Base-by-base conservation (phyloP, 2,113 vertebrate genomes). In the Misgurnus anguillicaudatus region DNA sequence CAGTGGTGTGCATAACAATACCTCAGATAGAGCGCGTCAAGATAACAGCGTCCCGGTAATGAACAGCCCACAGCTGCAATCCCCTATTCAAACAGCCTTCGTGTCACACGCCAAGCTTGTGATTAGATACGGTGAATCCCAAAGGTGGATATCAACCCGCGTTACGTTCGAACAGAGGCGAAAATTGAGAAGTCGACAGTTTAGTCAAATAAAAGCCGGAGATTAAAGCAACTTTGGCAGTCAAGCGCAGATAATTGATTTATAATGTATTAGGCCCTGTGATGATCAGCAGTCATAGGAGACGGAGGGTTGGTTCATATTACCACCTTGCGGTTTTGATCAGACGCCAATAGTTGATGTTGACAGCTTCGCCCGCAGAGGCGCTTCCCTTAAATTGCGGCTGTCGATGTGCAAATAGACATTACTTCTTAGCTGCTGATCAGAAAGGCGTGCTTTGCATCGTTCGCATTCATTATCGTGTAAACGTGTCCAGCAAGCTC, bases 181-280 rank as follows among this genome's bases (percentile, higher is more conserved):
- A 86, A 86, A 87, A 87, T 86, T 24, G 67, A 86, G 80, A 86
- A 90, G 87, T 89, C 80, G 84, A 89, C 86, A 88, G 86, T 91
- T 92, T 91, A 91, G 88, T 87, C 77, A 88, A 90, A 91, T 88
- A 89, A 91, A 92, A 91, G 84, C 80, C 55, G 79, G 65, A 87
- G 87, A 91, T 90, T 91, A 91, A 89, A 90, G 87, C 88, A 87
- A 86, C 72, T 78, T 88, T 89, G 89, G 83, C 87, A 85, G 89
- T 80, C 67, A 77, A 87, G 82, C 84, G 66, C 36, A 71, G 72
- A 86, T 87, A 91, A 90, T 90, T 89, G 90, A 93, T 92, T 91
- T 90, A 90, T 87, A 89, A 92, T 90, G 87, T 84, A 92, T 90
- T 84, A 86, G 80, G 58, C 39, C 19, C 83, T 82, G 88, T 83